Conservation (phyloP, 2,113 vertebrate species). For the Gymnarchus niloticus region DNA sequence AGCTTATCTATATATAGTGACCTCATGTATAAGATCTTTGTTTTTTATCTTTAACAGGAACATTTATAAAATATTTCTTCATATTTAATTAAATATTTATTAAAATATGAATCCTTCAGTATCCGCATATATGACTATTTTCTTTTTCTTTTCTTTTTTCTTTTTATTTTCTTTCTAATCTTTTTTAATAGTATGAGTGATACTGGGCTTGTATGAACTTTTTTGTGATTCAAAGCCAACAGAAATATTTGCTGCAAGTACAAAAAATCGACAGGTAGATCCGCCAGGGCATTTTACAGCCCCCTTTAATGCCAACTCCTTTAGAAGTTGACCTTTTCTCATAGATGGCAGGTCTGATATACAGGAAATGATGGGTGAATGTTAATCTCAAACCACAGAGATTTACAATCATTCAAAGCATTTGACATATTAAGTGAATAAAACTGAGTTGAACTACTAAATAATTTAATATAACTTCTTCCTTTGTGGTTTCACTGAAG, state of each 20-base stretch:
- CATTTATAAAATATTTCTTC: neutral
- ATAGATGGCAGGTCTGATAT: neutral
- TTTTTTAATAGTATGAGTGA: neutral
- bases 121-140: neutral
- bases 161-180: no score
- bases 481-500: constrained; percentile 10
- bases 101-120: neutral
- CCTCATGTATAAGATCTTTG: neutral
- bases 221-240: neutral
- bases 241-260: neutral
- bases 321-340: neutral
- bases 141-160: no score
- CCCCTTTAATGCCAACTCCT: neutral
- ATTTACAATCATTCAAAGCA: neutral
- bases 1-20: no score
- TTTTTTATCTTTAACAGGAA: neutral
- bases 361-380: constrained; percentile 14
- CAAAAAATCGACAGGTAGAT: neutral
- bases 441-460: constrained; percentile 10
- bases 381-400: neutral
- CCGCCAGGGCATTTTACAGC: neutral
- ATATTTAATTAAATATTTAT: neutral
- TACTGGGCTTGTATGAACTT: neutral
- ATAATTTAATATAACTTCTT: constrained; percentile 10
- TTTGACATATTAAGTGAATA: constrained; percentile 12